Conservation (phyloP, 2,113 vertebrate genomes). For the Aramus guarauna region DNA sequence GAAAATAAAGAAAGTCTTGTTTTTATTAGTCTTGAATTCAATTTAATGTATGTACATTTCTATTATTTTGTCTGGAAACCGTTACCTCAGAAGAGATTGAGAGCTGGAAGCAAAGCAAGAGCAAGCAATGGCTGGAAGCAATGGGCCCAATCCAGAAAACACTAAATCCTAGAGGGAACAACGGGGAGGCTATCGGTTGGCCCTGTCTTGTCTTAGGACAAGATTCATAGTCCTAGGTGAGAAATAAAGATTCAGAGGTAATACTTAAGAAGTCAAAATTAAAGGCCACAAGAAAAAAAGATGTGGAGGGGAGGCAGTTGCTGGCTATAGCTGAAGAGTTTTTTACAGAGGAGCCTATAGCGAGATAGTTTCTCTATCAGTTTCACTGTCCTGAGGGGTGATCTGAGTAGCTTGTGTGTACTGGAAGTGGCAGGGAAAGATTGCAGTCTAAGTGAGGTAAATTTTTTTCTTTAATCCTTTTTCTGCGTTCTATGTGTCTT, state of each 20-base stretch:
- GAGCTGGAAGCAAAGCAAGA: neutral
- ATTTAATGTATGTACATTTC: fast-evolving
- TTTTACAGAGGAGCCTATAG: neutral
- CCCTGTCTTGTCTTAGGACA: neutral
- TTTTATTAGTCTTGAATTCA: neutral
- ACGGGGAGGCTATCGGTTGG: fast-evolving
- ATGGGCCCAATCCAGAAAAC: neutral
- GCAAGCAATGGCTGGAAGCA: neutral
- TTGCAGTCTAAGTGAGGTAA: neutral
- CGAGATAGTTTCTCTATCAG: neutral
- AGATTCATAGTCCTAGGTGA: neutral
- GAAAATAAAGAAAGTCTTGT: neutral
- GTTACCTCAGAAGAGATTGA: neutral
- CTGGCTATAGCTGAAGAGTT: neutral
- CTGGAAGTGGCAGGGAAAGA: neutral
- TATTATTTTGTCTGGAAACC: too few relatives aligned
- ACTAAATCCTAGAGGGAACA: neutral
- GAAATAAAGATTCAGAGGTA: neutral
- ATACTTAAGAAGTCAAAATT: neutral
- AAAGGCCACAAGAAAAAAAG: neutral
- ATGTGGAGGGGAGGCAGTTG: fast-evolving
- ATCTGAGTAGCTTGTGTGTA: neutral
- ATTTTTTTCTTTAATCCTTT: neutral
- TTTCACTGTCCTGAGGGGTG: neutral
- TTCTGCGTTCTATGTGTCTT: neutral